Base-by-base conservation (phyloP, 1,140 invertebrate genomes). In the Oryzaephilus surinamensis region DNA sequence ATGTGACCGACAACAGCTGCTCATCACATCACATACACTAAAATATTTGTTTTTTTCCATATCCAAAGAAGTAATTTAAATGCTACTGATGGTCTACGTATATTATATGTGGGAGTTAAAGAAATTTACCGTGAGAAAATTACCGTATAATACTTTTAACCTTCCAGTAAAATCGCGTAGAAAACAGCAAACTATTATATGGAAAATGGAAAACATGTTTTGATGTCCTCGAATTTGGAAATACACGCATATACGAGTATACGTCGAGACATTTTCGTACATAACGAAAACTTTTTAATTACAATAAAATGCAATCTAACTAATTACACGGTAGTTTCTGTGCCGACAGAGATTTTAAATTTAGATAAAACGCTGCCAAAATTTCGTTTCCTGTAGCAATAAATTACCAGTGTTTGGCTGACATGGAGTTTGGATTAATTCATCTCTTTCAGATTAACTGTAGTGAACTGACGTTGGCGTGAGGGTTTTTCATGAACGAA, bases 291-390 rank as follows among this genome's bases (percentile, higher is more conserved):
- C 41, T 52, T 52, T 57, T 54, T 57, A 57, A 57, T 57, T 55
- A 57, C 43, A 55, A 53, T 47, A 45, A 54, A 54, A 52, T 48
- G 42, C 52, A 47, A 55, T 52, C 45, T 43, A 46, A 48, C 51
- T 55, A 57, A 57, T 54, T 57, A 53, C 41, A 40, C 46, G 45
- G 15, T 47, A 46, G 52, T 50, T 57, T 54, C 50, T 45, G 48
- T 38, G 46, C 46, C 38, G 43, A 49, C 46, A 37, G 46, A 56
- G 56, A 58, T 58, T 58, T 58, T 53, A 58, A 53, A 58, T 55
- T 57, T 54, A 58, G 56, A 58, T 57, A 58, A 57, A 55, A 55
- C 54, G 41, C 44, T 57, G 56, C 56, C 56, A 58, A 58, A 58
- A 58, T 58, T 58, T 56, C 49, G 56, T 56, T 52, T 51, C 52